Conservation (phyloP, 2,113 vertebrate species). For the Fulmarus glacialis region DNA sequence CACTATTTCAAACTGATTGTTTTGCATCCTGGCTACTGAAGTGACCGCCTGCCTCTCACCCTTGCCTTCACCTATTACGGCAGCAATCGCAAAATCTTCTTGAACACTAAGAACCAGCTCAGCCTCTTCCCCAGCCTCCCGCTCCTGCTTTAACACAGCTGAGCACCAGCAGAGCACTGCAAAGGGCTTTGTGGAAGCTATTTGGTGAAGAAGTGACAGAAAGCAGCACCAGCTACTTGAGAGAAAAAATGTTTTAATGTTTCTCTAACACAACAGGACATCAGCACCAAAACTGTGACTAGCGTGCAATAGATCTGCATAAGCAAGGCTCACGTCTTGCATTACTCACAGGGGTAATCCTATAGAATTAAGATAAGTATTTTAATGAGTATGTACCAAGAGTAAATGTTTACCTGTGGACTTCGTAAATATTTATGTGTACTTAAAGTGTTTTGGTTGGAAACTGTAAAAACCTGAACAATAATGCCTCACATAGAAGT, state of each 20-base stretch:
- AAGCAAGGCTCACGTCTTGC: not conserved
- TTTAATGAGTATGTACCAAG: not conserved
- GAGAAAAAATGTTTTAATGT: not conserved
- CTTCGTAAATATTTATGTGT: not conserved
- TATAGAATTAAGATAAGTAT: not conserved
- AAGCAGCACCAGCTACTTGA: not conserved
- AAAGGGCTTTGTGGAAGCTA: not conserved
- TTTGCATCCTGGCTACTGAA: not conserved
- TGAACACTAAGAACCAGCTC: not conserved
- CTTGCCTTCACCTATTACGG: not conserved
- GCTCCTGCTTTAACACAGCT: not conserved
- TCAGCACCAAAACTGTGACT: not conserved
- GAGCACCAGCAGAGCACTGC: not conserved
- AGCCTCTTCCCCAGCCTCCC: not conserved
- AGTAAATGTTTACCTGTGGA: not conserved
- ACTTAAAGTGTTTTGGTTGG: not conserved
- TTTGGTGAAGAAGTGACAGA: not conserved
- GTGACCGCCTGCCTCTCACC: not conserved
- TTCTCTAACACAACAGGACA: not conserved
- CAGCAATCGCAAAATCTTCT: not conserved
- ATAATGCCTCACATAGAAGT: not conserved
- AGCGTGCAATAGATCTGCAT: not conserved
- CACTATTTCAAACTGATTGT: not conserved
- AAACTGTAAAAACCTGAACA: not conserved
- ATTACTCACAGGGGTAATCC: not conserved